A percentile compares a stretch with the other conserved stretches of the same genome.
phyloP scores from a whole-genome alignment of 2,113 vertebrate genomes.

The Corythoichthys intestinalis region DNA sequence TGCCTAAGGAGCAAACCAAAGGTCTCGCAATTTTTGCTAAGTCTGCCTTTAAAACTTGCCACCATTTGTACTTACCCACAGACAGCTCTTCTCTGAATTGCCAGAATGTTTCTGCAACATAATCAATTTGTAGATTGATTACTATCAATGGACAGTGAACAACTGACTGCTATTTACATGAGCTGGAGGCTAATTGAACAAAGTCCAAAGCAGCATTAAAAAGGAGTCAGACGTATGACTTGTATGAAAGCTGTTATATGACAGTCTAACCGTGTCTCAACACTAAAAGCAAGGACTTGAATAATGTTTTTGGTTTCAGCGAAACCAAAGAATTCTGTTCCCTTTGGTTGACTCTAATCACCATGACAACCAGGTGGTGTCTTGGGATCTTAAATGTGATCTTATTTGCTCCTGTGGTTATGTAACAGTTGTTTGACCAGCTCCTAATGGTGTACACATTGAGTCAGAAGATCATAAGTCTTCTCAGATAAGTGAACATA shows the following conservation, averaged over 20 bases:
- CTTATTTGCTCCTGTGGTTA: conserved; percentile 48
- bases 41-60: background rate
- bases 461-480: conserved; percentile 19
- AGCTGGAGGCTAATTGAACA: conserved; percentile 36
- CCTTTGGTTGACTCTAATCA: background rate
- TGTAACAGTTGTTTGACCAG: conserved; percentile 48
- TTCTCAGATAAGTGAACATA: background rate
- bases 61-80: background rate
- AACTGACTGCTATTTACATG: conserved; percentile 9
- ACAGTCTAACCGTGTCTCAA: background rate
- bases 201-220: conserved; percentile 18
- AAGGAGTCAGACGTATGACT: conserved; percentile 14
- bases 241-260: conserved; percentile 10
- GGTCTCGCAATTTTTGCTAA: background rate
- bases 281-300: conserved; percentile 1
- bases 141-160: background rate
- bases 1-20: background rate
- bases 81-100: background rate
- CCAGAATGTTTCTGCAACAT: conserved; percentile 1
- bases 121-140: background rate
- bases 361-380: conserved; percentile 27
- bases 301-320: background rate
- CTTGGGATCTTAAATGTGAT: conserved; percentile 21
- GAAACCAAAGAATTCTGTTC: background rate
- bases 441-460: conserved; percentile 31